phyloP scores from a whole-genome alignment of 1,140 invertebrate species.

The Helicoverpa armigera region DNA sequence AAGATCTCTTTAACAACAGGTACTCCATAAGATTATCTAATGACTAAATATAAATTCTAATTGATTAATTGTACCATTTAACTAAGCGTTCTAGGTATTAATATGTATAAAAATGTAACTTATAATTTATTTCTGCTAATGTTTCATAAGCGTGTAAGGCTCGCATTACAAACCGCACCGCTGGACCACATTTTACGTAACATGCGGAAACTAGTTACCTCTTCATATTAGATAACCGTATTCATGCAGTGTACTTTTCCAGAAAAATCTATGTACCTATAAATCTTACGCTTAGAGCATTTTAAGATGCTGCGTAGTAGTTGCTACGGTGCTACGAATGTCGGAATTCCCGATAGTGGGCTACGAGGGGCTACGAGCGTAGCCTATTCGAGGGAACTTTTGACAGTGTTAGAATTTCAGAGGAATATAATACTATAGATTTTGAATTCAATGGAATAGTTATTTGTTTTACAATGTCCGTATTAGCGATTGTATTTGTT shows the following conservation, averaged over 20 bases:
- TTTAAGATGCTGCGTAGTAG: background rate
- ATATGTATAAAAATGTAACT: background rate
- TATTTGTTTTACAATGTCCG: background rate
- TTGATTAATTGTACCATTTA: too few species aligned
- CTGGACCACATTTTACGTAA: constrained; percentile 13
- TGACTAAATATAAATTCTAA: too few species aligned
- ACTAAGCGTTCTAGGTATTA: background rate
- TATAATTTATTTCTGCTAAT: background rate
- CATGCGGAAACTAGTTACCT: constrained; percentile 1
- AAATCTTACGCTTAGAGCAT: background rate
- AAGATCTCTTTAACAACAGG: too few species aligned
- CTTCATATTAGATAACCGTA: background rate
- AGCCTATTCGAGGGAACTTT: background rate
- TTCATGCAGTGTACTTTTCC: background rate
- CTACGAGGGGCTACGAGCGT: constrained; percentile 8
- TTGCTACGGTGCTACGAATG: background rate
- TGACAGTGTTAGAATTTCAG: background rate
- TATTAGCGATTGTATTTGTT: too few species aligned
- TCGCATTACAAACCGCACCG: constrained; percentile 27
- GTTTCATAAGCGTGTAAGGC: background rate
- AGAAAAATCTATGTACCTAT: background rate
- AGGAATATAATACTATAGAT: background rate
- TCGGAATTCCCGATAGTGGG: background rate
- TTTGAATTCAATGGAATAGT: background rate
- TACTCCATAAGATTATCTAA: too few species aligned